phyloP scores from a whole-genome alignment of 2,888 invertebrate genomes.

The Brachynemurus nebulosus region DNA sequence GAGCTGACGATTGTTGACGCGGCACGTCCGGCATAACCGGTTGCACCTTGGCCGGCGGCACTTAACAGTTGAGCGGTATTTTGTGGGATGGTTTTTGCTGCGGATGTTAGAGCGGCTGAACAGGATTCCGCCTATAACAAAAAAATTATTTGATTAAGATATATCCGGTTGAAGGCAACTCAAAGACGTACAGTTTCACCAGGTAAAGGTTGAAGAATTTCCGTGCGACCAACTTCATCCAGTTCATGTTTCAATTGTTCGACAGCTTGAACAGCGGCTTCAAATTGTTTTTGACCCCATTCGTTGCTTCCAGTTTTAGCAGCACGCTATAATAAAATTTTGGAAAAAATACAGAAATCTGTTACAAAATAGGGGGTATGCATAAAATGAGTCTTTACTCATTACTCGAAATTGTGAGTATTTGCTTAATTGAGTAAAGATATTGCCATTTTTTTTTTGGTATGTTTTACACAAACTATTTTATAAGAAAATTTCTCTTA shows the following conservation, averaged over 20 bases:
- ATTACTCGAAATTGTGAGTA: no score
- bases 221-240: conserved; percentile 63
- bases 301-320: conserved; percentile 43
- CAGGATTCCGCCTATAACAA: conserved; percentile 37
- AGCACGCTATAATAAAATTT: no score
- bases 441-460: no score
- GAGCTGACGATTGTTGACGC: conserved; percentile 69
- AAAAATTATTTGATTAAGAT: not conserved
- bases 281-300: conserved; percentile 32
- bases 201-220: conserved; percentile 67
- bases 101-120: conserved; percentile 41
- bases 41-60: conserved; percentile 69
- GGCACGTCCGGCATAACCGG: conserved; percentile 65
- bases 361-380: no score
- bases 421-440: no score
- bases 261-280: conserved; percentile 74
- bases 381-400: no score
- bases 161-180: not conserved
- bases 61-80: conserved; percentile 76
- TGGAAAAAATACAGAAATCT: no score
- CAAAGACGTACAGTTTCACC: conserved; percentile 53
- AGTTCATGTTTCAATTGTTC: conserved; percentile 68
- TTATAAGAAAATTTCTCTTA: no score
- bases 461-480: no score
- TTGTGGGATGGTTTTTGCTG: conserved; percentile 63